phyloP scores from a whole-genome alignment of 2,113 vertebrate genomes.

The Coturnix japonica region DNA sequence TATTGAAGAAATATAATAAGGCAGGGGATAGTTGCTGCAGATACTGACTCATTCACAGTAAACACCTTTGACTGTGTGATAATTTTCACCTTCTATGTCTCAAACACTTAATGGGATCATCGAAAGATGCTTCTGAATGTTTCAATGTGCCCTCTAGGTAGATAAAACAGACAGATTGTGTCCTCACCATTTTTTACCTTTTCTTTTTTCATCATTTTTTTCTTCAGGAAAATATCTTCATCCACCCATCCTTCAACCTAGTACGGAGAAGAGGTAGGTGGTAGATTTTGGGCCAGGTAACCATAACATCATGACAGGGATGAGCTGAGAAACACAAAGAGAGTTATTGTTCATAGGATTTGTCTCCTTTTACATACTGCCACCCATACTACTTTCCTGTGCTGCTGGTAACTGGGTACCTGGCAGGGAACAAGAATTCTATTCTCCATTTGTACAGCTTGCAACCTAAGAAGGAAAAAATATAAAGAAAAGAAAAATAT shows the following conservation, averaged over 20 bases:
- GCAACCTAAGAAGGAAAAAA: neutral
- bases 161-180: conserved; percentile 9
- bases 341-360: neutral
- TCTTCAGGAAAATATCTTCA: neutral
- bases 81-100: conserved; percentile 33
- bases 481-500: neutral
- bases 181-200: neutral
- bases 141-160: conserved; percentile 19
- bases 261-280: neutral
- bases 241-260: neutral
- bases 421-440: conserved; percentile 15
- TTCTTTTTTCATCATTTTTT: neutral
- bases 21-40: neutral
- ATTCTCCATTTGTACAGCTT: neutral
- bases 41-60: neutral
- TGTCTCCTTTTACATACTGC: conserved; percentile 32
- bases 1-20: neutral
- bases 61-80: neutral
- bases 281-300: conserved; percentile 25
- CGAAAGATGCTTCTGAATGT: neutral
- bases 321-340: conserved; percentile 35
- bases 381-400: neutral
- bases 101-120: conserved; percentile 32
- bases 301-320: neutral
- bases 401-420: neutral